Percentiles rank a stretch among this genome's conserved stretches.
Conservation (phyloP, 2,888 invertebrate species). For the Rambutsinella grinnellia region DNA sequence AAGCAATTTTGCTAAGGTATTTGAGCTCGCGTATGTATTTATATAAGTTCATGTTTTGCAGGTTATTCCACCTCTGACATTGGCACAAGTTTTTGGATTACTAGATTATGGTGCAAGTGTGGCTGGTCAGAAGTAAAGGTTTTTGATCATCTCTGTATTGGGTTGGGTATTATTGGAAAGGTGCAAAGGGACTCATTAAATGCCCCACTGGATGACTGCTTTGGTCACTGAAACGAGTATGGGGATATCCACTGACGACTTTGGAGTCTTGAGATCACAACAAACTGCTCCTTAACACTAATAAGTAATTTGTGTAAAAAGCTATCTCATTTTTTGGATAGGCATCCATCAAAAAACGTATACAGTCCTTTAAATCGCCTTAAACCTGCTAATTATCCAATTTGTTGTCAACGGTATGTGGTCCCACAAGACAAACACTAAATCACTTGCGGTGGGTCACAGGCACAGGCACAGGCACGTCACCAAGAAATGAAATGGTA, state of each 20-base stretch:
- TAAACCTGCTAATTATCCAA: neutral
- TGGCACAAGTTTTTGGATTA: conserved; percentile 49
- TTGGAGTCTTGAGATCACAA: conserved; percentile 4
- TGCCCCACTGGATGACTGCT: neutral
- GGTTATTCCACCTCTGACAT: conserved; percentile 47
- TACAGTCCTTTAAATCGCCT: too few species aligned
- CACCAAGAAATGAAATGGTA: too few species aligned
- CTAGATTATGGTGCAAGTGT: conserved; percentile 38
- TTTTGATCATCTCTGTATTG: too few species aligned
- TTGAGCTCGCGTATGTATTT: neutral
- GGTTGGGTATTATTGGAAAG: too few species aligned
- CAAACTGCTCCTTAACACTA: too few species aligned
- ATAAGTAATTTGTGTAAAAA: conserved; percentile 7
- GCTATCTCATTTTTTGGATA: too few species aligned
- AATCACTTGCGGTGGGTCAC: neutral
- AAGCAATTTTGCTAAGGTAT: neutral
- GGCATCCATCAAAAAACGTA: too few species aligned
- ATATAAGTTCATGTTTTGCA: neutral
- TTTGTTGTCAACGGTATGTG: neutral
- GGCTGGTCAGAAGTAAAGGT: conserved; percentile 26
- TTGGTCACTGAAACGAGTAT: neutral
- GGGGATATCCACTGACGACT: neutral
- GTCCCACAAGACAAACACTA: conserved; percentile 6
- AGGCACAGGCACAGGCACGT: neutral
- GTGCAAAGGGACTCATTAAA: neutral